phyloP scores from a whole-genome alignment of 2,888 invertebrate genomes.

The Scrobipalpa costella region DNA sequence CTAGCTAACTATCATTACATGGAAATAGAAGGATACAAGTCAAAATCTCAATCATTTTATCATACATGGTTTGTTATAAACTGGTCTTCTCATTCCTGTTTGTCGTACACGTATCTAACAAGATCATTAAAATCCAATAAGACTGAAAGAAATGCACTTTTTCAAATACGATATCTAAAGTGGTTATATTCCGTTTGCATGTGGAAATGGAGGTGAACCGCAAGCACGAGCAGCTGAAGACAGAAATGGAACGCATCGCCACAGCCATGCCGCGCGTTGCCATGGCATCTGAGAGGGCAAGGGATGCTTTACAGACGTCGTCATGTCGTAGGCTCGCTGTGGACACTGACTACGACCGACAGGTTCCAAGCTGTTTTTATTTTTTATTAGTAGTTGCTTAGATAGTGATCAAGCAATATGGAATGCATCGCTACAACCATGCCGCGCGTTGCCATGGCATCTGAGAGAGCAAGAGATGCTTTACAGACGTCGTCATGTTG shows the following conservation, averaged over 20 bases:
- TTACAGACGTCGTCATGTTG: conserved; percentile 51
- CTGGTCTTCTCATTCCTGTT: too few species aligned
- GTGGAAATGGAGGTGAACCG: conserved; percentile 52
- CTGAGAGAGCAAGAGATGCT: conserved; percentile 60
- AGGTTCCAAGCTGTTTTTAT: neutral
- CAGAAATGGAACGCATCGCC: conserved; percentile 66
- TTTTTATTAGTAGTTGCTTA: neutral
- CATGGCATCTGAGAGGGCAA: conserved; percentile 61
- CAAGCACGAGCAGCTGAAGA: conserved; percentile 65
- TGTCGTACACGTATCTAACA: too few species aligned
- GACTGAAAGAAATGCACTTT: too few species aligned
- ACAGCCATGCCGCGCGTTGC: conserved; percentile 57
- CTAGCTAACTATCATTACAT: too few species aligned
- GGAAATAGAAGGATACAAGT: too few species aligned
- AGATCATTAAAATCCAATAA: too few species aligned
- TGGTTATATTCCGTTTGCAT: conserved; percentile 1
- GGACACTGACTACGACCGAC: conserved; percentile 9
- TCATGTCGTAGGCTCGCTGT: conserved; percentile 36
- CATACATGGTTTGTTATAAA: too few species aligned
- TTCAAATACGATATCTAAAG: too few species aligned
- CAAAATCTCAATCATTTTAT: too few species aligned
- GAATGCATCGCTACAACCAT: conserved; percentile 61
- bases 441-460: conserved; percentile 61
- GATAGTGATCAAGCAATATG: conserved; percentile 46
- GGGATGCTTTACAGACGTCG: conserved; percentile 59